phyloP scores from a whole-genome alignment of 2,797 vertebrate genomes.

The Emys orbicularis region DNA sequence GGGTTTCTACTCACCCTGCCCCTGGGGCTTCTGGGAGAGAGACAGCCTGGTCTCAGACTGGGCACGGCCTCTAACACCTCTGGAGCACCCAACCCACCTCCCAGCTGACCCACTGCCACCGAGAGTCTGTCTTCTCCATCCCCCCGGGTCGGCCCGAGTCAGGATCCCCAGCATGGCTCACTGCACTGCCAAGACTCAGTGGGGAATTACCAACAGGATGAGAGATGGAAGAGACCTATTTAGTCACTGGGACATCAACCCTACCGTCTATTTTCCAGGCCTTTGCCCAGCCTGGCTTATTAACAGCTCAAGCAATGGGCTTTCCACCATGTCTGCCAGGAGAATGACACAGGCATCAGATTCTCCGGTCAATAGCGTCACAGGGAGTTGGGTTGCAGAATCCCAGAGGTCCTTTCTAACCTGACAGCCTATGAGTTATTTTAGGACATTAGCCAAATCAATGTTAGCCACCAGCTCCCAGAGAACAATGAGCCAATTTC shows the following conservation, averaged over 20 bases:
- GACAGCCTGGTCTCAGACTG: too few relatives aligned
- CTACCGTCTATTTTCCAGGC: not conserved
- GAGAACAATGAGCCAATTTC: not conserved
- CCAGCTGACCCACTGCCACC: too few relatives aligned
- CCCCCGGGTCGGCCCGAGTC: too few relatives aligned
- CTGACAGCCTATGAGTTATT: not conserved
- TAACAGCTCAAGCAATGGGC: accelerated
- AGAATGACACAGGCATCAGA: not conserved
- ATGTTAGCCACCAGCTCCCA: conserved; percentile 45
- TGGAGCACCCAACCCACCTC: too few relatives aligned
- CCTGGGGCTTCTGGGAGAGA: too few relatives aligned
- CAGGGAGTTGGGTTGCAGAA: conserved; percentile 36
- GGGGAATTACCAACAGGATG: not conserved
- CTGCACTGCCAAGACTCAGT: not conserved
- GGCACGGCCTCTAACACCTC: too few relatives aligned
- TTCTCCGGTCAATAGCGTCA: not conserved
- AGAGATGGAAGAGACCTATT: not conserved
- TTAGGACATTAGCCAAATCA: not conserved
- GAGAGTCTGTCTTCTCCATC: not conserved
- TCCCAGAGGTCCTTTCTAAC: conserved; percentile 22
- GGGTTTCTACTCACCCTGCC: too few relatives aligned
- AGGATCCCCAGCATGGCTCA: not conserved
- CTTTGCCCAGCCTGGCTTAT: not conserved
- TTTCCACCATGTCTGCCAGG: not conserved
- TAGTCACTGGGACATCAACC: not conserved